Conservation (phyloP, 2,113 vertebrate species). For the Ciconia maguari region DNA sequence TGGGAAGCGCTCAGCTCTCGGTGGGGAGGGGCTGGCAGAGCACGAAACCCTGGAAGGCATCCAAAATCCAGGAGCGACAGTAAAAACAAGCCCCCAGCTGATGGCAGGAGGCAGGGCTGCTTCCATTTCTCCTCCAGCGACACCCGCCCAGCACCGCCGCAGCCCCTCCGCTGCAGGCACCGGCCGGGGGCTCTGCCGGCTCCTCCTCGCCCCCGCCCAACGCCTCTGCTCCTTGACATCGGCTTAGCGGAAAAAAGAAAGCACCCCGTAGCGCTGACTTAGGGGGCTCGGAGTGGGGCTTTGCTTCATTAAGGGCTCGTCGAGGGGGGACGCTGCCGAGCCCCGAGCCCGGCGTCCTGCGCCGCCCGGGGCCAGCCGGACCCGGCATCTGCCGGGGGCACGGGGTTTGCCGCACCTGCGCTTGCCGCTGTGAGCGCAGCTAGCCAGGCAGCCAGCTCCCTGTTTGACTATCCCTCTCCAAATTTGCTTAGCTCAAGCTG, state of each 20-base stretch:
- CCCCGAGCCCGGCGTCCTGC: neutral
- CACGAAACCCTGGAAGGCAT: neutral
- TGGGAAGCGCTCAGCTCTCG: neutral
- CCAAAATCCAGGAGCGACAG: neutral
- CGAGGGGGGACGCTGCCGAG: neutral
- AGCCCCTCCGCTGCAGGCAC: neutral
- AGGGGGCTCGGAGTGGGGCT: neutral
- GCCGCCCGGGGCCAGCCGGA: neutral
- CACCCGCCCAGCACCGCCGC: neutral
- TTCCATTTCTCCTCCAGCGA: neutral
- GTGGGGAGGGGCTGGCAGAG: conserved; percentile 13
- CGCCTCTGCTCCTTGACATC: neutral
- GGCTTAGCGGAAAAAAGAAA: accelerated
- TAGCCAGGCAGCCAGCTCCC: conserved; percentile 51
- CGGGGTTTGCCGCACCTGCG: neutral
- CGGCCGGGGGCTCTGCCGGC: neutral
- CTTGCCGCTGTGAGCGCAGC: conserved; percentile 18
- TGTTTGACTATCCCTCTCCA: conserved; percentile 68
- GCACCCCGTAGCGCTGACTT: accelerated
- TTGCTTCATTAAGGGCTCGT: neutral
- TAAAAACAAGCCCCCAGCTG: neutral
- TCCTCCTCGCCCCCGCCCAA: neutral
- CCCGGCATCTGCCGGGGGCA: neutral
- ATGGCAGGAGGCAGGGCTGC: neutral
- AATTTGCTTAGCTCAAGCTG: conserved; percentile 60